These are phyloP conservation scores for Ganaspis sp. DNA, from an alignment of 1,140 invertebrate genomes.

Conservation along the genomic window DNA sequence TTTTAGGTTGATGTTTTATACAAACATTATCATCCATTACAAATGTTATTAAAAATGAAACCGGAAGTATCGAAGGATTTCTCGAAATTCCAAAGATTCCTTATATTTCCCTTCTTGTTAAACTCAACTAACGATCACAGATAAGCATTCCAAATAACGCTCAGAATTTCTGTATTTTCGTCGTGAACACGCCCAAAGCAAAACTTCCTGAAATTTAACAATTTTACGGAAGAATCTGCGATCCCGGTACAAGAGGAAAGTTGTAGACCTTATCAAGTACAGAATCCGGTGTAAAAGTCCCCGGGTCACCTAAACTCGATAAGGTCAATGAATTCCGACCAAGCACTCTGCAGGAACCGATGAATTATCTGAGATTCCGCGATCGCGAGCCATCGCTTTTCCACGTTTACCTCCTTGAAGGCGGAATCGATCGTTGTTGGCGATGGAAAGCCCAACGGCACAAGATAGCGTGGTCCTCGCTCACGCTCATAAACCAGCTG, in stretches of 20 bases:
- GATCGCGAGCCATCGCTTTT: slow-evolving; percentile 3
- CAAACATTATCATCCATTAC: too few species aligned
- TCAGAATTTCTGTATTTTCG: background rate
- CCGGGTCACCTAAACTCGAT: background rate
- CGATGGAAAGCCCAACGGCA: background rate
- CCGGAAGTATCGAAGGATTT: too few species aligned
- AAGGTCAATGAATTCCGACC: slow-evolving; percentile 8
- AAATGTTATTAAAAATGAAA: too few species aligned
- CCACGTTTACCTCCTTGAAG: background rate
- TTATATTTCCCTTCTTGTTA: too few species aligned
- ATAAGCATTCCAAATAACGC: too few species aligned
- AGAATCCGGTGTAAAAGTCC: background rate
- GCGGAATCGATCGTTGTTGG: background rate
- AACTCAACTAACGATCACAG: too few species aligned
- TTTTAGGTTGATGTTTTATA: too few species aligned
- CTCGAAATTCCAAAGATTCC: too few species aligned
- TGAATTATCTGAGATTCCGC: background rate
- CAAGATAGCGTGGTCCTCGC: slow-evolving; percentile 39
- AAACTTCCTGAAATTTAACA: background rate
- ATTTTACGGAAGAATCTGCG: background rate
- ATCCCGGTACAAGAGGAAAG: background rate
- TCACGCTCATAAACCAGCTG: slow-evolving; percentile 11
- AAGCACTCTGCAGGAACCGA: background rate
- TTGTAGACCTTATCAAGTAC: slow-evolving; percentile 10
- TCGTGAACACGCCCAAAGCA: background rate